Conservation (phyloP, 2,888 invertebrate genomes). For the Drosophila villosipedis region DNA sequence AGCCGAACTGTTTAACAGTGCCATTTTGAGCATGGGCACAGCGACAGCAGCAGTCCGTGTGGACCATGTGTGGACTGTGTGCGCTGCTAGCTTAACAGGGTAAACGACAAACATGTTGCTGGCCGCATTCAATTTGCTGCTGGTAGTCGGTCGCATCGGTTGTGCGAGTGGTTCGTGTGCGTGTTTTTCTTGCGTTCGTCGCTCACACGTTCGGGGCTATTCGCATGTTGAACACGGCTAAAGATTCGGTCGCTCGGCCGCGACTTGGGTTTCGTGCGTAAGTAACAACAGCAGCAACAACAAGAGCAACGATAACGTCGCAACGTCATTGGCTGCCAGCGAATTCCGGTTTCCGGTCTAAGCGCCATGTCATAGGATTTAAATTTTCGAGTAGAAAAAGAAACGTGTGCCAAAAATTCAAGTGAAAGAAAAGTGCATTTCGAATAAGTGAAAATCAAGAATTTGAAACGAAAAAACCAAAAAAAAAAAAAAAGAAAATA, state of each 20-base stretch:
- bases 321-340: constrained; percentile 48
- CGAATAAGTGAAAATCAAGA: constrained; percentile 1
- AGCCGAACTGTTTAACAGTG: constrained; percentile 24
- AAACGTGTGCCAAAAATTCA: constrained; percentile 31
- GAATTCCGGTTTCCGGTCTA: constrained; percentile 42
- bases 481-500: background rate
- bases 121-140: constrained; percentile 53
- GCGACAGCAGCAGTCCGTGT: constrained; percentile 13
- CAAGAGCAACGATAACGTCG: constrained; percentile 13
- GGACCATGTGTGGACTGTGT: constrained; percentile 37
- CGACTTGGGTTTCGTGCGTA: constrained; percentile 47
- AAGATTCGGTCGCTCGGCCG: constrained; percentile 46
- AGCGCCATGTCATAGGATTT: constrained; percentile 55
- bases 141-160: constrained; percentile 66
- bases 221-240: constrained; percentile 43
- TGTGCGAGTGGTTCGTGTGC: constrained; percentile 77
- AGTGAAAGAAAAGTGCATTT: constrained; percentile 29
- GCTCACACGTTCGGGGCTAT: constrained; percentile 22
- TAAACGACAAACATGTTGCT: constrained; percentile 26
- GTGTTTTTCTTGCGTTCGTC: constrained; percentile 32
- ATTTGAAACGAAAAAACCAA: background rate
- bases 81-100: constrained; percentile 42
- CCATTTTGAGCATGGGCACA: constrained; percentile 25
- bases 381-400: background rate
- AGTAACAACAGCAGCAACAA: constrained; percentile 7